These are phyloP conservation scores for Macaca mulatta DNA, from an alignment of 2,113 vertebrate genomes.

Conservation along the genomic window DNA sequence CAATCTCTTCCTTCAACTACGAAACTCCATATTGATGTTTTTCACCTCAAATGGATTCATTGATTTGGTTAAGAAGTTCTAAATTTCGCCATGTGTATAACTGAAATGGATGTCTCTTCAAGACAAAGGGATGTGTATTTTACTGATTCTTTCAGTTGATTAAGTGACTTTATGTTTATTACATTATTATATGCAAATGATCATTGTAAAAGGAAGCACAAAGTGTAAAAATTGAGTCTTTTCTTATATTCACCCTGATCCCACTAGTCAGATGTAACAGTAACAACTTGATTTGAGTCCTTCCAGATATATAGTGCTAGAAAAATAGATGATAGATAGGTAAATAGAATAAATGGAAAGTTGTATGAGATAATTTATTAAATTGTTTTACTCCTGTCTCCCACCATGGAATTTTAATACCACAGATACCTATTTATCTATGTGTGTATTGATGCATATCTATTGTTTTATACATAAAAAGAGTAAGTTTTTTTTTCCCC, in stretches of 20 bases:
- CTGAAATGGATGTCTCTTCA: not conserved
- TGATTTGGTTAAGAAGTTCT: constrained; percentile 31
- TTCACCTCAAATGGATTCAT: constrained; percentile 31
- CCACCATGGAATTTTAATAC: not conserved
- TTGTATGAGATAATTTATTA: not conserved
- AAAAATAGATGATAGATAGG: not conserved
- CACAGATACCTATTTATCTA: not conserved
- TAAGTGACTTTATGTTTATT: not conserved
- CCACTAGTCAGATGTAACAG: not conserved
- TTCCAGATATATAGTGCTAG: not conserved
- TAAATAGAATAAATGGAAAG: not conserved
- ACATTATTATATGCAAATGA: not conserved
- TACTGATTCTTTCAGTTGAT: constrained; percentile 1
- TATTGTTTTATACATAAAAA: not conserved
- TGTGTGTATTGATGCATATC: not conserved
- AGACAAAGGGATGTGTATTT: not conserved
- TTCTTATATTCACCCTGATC: not conserved
- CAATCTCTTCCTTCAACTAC: not conserved
- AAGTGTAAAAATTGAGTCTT: not conserved
- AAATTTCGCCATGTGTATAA: not conserved
- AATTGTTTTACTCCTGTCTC: not conserved
- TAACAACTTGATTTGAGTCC: not conserved
- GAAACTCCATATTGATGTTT: constrained; percentile 51
- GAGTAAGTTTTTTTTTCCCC: not conserved
- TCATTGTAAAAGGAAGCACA: not conserved